phyloP scores from a whole-genome alignment of 2,113 vertebrate genomes.

The Daboia siamensis region DNA sequence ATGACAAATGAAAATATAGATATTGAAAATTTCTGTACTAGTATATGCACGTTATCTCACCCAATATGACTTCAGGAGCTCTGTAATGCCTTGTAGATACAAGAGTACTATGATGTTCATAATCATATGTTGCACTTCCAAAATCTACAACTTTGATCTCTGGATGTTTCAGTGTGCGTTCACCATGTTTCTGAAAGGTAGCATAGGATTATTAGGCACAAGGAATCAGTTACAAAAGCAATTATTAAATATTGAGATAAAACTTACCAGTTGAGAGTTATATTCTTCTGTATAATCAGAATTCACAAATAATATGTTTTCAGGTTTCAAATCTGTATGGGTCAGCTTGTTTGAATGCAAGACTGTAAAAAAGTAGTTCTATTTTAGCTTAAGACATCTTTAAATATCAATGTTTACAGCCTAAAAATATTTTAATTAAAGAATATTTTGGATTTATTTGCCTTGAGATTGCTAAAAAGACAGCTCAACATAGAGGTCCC shows the following conservation, averaged over 20 bases:
- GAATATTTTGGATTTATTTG: background rate
- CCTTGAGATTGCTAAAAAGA: background rate
- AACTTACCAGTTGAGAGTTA: slow-evolving; percentile 77
- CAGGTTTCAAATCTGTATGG: slow-evolving; percentile 90
- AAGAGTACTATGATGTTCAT: slow-evolving; percentile 81
- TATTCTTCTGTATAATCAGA: slow-evolving; percentile 80
- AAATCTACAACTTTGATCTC: slow-evolving; percentile 85
- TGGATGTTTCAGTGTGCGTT: slow-evolving; percentile 77
- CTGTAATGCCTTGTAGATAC: slow-evolving; percentile 84
- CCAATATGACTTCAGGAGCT: slow-evolving; percentile 86
- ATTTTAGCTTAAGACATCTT: background rate
- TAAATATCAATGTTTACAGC: background rate
- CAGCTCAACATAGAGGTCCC: background rate
- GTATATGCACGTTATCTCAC: slow-evolving; percentile 53
- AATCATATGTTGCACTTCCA: slow-evolving; percentile 83
- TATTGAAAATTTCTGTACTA: background rate
- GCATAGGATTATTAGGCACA: background rate
- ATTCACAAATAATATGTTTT: slow-evolving; percentile 87
- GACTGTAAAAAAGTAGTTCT: slow-evolving; percentile 65
- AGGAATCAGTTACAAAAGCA: background rate
- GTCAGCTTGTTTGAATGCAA: slow-evolving; percentile 87
- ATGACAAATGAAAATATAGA: background rate
- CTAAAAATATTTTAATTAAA: background rate
- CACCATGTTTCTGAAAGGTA: slow-evolving; percentile 77
- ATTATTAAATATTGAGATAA: background rate